Conservation (phyloP, 2,113 vertebrate genomes). For the Catagonus wagneri region DNA sequence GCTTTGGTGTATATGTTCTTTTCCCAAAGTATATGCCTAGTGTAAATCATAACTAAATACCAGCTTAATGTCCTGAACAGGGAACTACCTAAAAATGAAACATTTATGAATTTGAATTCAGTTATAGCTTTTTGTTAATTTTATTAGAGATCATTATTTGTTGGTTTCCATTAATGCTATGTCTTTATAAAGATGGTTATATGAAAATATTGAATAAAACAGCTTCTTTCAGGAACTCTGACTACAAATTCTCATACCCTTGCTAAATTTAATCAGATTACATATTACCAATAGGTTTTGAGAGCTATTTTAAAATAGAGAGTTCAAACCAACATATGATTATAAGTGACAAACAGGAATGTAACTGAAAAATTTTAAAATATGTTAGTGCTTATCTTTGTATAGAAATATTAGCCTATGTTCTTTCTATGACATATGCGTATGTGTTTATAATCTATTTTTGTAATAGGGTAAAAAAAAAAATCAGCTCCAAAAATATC, state of each 20-base stretch:
- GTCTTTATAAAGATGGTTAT: conserved; percentile 7
- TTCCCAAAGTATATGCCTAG: neutral
- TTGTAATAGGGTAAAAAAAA: conserved; percentile 68
- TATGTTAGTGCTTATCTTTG: conserved; percentile 61
- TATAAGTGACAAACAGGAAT: conserved; percentile 60
- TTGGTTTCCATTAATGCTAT: neutral
- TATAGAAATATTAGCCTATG: conserved; percentile 75
- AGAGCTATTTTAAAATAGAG: conserved; percentile 57
- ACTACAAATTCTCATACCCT: neutral
- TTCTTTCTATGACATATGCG: conserved; percentile 71
- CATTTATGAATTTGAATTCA: neutral
- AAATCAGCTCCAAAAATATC: conserved; percentile 72
- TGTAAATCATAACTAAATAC: neutral
- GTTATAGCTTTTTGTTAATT: neutral
- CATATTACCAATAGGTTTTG: conserved; percentile 55
- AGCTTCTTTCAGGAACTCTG: conserved; percentile 32
- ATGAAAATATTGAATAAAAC: conserved; percentile 22
- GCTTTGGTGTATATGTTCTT: neutral
- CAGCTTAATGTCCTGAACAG: neutral
- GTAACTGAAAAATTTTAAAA: conserved; percentile 68
- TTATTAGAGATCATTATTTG: neutral
- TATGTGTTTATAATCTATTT: conserved; percentile 78
- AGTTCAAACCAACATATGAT: conserved; percentile 61
- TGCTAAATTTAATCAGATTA: conserved; percentile 47
- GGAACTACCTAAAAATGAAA: conserved; percentile 42